Conservation (phyloP, 2,888 invertebrate genomes). For the Epinotia ramella region DNA sequence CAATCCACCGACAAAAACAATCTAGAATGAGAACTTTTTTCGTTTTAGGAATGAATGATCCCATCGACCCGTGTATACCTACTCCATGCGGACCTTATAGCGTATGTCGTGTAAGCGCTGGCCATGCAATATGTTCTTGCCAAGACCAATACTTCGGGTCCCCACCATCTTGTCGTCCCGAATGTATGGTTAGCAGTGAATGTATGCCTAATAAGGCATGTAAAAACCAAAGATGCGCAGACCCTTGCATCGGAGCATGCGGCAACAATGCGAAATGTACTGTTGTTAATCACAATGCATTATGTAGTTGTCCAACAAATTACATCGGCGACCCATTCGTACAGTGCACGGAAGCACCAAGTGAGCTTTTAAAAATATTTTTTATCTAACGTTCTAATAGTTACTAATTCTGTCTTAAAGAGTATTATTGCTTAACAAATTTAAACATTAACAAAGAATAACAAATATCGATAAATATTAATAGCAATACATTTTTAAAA, state of each 20-base stretch:
- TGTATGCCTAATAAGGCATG: slow-evolving; percentile 93
- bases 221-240: slow-evolving; percentile 90
- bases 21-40: slow-evolving; percentile 23
- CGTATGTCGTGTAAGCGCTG: slow-evolving; percentile 89
- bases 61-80: slow-evolving; percentile 84
- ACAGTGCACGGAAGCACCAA: slow-evolving; percentile 88
- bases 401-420: slow-evolving; percentile 43
- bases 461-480: background rate
- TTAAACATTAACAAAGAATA: slow-evolving; percentile 17
- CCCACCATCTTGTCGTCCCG: slow-evolving; percentile 91
- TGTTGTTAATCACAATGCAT: slow-evolving; percentile 93
- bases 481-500: background rate
- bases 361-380: slow-evolving; percentile 79
- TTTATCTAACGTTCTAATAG: slow-evolving; percentile 44
- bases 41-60: slow-evolving; percentile 72
- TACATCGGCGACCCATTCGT: slow-evolving; percentile 93
- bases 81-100: slow-evolving; percentile 93
- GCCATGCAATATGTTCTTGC: slow-evolving; percentile 93
- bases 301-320: slow-evolving; percentile 92
- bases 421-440: slow-evolving; percentile 10
- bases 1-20: background rate
- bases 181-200: slow-evolving; percentile 93
- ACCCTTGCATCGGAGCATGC: slow-evolving; percentile 94
- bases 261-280: slow-evolving; percentile 92
- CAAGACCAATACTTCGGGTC: slow-evolving; percentile 91